Evolutionary conservation across 2,888 invertebrate species (phyloP).

Genomic region (Phortica magna): DNA sequence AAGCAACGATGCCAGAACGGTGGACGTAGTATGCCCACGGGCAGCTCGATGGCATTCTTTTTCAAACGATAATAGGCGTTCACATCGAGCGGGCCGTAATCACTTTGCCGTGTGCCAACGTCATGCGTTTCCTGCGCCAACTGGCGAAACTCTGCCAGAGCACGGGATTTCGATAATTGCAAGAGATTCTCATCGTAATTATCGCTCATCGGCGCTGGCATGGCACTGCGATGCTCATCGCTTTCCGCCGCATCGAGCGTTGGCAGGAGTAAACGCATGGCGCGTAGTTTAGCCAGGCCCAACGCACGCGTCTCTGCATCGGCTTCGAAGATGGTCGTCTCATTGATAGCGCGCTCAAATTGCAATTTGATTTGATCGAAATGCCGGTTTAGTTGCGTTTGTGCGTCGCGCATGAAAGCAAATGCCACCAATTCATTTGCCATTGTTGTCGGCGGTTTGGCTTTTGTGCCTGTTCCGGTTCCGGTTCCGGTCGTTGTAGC

Average conservation of each 20-base stretch:
- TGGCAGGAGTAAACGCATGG: conserved; percentile 66
- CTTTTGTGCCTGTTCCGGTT: background rate
- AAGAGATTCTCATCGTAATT: conserved; percentile 65
- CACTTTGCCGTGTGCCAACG: background rate
- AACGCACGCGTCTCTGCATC: conserved; percentile 54
- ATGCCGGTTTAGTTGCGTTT: conserved; percentile 44
- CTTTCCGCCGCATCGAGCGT: background rate
- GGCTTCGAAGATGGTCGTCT: conserved; percentile 61
- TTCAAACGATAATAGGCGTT: conserved; percentile 74
- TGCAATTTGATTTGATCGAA: conserved; percentile 64
- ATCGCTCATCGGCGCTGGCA: background rate
- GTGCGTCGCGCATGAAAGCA: conserved; percentile 45
- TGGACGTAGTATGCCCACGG: conserved; percentile 67
- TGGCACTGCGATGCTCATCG: background rate
- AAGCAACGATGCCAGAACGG: conserved; percentile 53
- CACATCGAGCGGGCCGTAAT: conserved; percentile 64
- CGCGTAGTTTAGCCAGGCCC: conserved; percentile 63
- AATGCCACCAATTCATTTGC: background rate
- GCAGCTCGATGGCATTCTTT: conserved; percentile 69
- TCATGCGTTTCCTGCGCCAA: conserved; percentile 7
- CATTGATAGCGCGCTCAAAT: conserved; percentile 63
- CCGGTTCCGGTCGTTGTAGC: background rate
- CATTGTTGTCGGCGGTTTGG: too few species aligned
- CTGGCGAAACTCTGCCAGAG: conserved; percentile 45
- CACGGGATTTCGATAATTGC: conserved; percentile 53